Evolutionary conservation across 2,797 vertebrate species (phyloP).

Genomic region (Hipposideros larvatus): DNA sequence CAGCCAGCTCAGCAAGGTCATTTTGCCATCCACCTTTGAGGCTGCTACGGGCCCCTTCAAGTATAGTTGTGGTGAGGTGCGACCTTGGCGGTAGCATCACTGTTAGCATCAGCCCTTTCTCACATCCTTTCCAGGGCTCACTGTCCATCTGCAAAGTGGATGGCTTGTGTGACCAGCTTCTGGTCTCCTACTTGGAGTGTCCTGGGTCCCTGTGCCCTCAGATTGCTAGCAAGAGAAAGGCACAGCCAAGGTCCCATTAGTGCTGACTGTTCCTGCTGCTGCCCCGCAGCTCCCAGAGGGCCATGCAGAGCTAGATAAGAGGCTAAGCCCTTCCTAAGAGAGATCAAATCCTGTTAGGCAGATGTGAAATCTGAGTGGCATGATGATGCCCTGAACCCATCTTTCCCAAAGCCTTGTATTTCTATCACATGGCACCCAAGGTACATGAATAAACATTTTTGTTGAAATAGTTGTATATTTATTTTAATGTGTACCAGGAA

Average conservation of each 20-base stretch:
- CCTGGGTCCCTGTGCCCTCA: not conserved
- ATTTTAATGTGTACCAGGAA: not conserved
- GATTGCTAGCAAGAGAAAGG: not conserved
- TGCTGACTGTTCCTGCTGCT: conserved; percentile 3
- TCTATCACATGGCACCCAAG: not conserved
- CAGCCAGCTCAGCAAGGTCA: not conserved
- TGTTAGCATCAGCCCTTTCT: not conserved
- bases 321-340: conserved; percentile 62
- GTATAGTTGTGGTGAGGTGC: not conserved
- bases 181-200: not conserved
- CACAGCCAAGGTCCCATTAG: not conserved
- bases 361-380: conserved; percentile 64
- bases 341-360: conserved; percentile 80
- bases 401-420: conserved; percentile 53
- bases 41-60: not conserved
- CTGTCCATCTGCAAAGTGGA: not conserved
- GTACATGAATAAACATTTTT: not conserved
- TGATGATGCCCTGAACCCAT: not conserved
- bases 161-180: conserved; percentile 39
- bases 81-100: not conserved
- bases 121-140: not conserved
- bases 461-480: conserved; percentile 19
- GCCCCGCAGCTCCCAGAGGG: conserved; percentile 41
- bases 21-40: not conserved
- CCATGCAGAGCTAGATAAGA: conserved; percentile 66